These are phyloP conservation scores for Piscicola geometra DNA, from an alignment of 2,888 invertebrate species.

Conservation along the genomic window DNA sequence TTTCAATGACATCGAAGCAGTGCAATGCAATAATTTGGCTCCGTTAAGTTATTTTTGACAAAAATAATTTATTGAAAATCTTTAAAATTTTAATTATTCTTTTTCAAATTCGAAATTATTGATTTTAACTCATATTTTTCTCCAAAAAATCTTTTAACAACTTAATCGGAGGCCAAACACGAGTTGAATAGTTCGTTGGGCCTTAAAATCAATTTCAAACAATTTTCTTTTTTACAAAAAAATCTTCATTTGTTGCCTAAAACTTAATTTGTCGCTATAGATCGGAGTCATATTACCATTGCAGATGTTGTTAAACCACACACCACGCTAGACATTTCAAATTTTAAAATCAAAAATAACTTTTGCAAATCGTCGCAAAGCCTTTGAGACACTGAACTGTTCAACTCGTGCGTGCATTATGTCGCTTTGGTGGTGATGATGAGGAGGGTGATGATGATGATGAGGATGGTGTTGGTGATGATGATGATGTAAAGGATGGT, in stretches of 20 bases:
- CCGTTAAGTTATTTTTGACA: background rate
- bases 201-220: background rate
- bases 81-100: too few relatives aligned
- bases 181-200: conserved; percentile 3
- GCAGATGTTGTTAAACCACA: background rate
- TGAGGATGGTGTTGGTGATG: background rate
- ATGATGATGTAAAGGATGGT: background rate
- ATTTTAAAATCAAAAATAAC: too few relatives aligned
- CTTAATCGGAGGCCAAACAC: background rate
- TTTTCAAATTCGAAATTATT: too few relatives aligned
- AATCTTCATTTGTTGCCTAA: too few relatives aligned
- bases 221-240: too few relatives aligned
- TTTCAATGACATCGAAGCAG: background rate
- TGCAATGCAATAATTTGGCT: conserved; percentile 2
- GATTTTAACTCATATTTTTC: too few relatives aligned
- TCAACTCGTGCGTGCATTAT: background rate
- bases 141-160: background rate
- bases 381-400: background rate
- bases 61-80: background rate
- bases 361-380: background rate
- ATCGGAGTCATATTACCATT: background rate
- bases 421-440: background rate
- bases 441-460: background rate
- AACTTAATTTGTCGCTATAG: too few relatives aligned
- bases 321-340: background rate